Evolutionary conservation across 2,113 vertebrate genomes (phyloP).

Genomic region (Meles meles): DNA sequence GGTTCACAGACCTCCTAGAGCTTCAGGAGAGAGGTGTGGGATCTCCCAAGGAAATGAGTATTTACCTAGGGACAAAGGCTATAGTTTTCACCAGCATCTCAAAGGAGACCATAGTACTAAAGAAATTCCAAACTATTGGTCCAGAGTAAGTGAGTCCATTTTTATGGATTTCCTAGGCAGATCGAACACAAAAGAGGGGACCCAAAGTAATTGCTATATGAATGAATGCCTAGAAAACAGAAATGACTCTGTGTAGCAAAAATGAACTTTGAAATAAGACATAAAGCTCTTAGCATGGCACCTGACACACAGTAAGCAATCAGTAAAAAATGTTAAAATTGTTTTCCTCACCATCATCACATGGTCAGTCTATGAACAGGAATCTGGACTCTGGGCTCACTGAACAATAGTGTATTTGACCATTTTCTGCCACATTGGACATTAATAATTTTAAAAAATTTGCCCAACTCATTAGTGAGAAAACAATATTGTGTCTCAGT

Average conservation of each 20-base stretch:
- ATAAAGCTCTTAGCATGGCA: background rate
- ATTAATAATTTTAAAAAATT: background rate
- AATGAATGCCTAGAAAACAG: background rate
- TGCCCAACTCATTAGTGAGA: background rate
- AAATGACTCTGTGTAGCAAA: background rate
- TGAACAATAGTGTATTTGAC: background rate
- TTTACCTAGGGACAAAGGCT: background rate
- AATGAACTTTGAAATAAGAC: background rate
- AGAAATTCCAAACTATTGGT: background rate
- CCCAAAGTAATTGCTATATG: background rate
- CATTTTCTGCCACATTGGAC: background rate
- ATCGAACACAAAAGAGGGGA: background rate
- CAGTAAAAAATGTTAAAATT: background rate
- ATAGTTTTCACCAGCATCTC: background rate
- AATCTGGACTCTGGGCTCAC: background rate
- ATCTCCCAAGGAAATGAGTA: background rate
- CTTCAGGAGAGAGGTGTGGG: background rate
- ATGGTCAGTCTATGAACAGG: background rate
- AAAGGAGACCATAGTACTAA: background rate
- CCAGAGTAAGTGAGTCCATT: background rate
- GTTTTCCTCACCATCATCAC: background rate
- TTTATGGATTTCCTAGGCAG: background rate
- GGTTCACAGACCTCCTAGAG: background rate
- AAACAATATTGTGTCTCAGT: background rate
- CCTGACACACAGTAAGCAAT: background rate